These are phyloP conservation scores for Epizoanthus stellaris DNA, from an alignment of 92 coral and sea anemone species.

Conservation along the genomic window DNA sequence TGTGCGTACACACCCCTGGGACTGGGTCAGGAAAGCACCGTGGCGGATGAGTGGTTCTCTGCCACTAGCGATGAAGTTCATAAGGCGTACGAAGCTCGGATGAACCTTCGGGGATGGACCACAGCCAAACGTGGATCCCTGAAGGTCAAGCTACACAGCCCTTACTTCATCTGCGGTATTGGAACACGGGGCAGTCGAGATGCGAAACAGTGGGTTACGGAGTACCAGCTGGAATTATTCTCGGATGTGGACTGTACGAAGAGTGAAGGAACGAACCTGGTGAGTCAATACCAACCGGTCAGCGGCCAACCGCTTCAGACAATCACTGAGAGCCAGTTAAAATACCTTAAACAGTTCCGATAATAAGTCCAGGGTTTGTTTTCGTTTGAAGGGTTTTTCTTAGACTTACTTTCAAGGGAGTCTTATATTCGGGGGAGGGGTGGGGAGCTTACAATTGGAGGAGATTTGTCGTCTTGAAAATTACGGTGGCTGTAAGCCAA, in stretches of 20 bases:
- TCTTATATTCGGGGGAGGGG: too few species aligned
- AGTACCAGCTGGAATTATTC: conserved; percentile 1
- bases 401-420: too few species aligned
- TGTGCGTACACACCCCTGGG: conserved; percentile 3
- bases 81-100: conserved; percentile 21
- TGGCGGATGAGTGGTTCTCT: conserved; percentile 30
- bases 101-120: conserved; percentile 33
- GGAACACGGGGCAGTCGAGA: conserved; percentile 33
- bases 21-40: conserved; percentile 14
- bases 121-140: not conserved
- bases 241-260: conserved; percentile 10
- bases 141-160: not conserved
- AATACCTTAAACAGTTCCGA: too few species aligned
- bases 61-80: conserved; percentile 2
- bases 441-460: too few species aligned
- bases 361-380: too few species aligned
- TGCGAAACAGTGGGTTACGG: conserved; percentile 11
- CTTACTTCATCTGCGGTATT: conserved; percentile 28
- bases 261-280: too few species aligned
- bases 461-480: too few species aligned
- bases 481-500: too few species aligned
- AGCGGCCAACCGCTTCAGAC: too few species aligned
- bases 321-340: too few species aligned
- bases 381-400: too few species aligned
- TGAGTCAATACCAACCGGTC: too few species aligned